Evolutionary conservation across 1,140 invertebrate species (phyloP).

Genomic region (Drosophila melanica): DNA sequence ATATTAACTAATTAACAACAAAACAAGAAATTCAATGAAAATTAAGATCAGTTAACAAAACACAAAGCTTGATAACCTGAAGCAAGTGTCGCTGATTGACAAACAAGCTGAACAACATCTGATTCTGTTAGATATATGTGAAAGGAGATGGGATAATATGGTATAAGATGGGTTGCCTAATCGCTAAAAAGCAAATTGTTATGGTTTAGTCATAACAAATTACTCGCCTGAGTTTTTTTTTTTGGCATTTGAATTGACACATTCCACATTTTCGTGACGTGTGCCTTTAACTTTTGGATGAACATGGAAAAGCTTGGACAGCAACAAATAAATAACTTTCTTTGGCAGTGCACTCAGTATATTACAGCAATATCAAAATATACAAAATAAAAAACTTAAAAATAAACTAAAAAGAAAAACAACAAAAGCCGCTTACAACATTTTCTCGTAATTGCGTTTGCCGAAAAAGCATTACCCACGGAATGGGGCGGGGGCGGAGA

Average conservation of each 20-base stretch:
- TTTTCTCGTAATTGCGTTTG: constrained; percentile 68
- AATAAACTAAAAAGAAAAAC: constrained; percentile 31
- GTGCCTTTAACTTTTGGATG: not conserved
- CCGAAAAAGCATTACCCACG: constrained; percentile 44
- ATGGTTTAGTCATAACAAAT: not conserved
- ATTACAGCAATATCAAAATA: constrained; percentile 23
- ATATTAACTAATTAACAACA: not conserved
- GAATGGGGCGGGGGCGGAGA: not conserved
- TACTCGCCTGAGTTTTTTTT: not conserved
- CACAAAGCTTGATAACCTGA: not conserved
- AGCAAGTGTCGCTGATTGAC: not conserved
- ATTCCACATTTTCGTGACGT: constrained; percentile 16
- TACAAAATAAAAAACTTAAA: constrained; percentile 6
- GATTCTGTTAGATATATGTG: not conserved
- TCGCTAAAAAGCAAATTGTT: not conserved
- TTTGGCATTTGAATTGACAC: not conserved
- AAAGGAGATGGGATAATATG: not conserved
- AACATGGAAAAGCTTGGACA: constrained; percentile 13
- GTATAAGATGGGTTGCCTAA: not conserved
- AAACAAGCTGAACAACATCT: constrained; percentile 1
- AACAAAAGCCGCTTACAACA: constrained; percentile 67
- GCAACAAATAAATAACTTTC: constrained; percentile 36
- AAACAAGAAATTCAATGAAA: not conserved
- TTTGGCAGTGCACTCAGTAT: constrained; percentile 43
- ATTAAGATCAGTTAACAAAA: not conserved